Evolutionary conservation across 2,113 vertebrate genomes (phyloP).

Genomic region (Cisticola juncidis): DNA sequence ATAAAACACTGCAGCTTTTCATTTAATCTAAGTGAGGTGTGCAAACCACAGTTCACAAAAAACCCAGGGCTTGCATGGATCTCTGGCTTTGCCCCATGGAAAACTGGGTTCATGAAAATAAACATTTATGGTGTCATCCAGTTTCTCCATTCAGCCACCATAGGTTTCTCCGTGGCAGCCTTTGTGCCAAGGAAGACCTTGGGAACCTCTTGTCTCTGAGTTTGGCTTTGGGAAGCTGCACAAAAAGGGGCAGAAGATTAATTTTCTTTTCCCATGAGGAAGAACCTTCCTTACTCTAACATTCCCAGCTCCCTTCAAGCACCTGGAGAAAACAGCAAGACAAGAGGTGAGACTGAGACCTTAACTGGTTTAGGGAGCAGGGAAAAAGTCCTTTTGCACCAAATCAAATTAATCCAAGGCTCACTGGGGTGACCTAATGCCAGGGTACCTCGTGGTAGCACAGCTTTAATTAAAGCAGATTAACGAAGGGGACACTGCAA

Average conservation of each 20-base stretch:
- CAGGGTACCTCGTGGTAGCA: background rate
- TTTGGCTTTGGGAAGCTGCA: background rate
- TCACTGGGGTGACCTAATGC: background rate
- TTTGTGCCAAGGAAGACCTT: background rate
- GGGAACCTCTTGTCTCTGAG: background rate
- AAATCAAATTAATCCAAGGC: background rate
- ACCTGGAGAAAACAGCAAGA: background rate
- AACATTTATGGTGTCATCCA: background rate
- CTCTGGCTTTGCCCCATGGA: background rate
- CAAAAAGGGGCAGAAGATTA: background rate
- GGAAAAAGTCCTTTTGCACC: background rate
- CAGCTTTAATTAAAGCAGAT: background rate
- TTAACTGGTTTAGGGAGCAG: background rate
- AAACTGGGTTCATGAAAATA: background rate
- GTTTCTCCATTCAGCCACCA: background rate
- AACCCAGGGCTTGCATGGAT: background rate
- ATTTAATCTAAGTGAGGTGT: background rate
- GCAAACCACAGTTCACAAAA: background rate
- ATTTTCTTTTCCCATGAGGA: background rate
- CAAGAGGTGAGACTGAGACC: background rate
- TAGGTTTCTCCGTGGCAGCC: background rate
- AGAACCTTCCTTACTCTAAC: background rate
- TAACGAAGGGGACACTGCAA: background rate
- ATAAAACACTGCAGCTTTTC: background rate
- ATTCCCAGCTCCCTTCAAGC: background rate